phyloP scores from a whole-genome alignment of 1,140 invertebrate genomes.

The Paraescarpia echinospica region DNA sequence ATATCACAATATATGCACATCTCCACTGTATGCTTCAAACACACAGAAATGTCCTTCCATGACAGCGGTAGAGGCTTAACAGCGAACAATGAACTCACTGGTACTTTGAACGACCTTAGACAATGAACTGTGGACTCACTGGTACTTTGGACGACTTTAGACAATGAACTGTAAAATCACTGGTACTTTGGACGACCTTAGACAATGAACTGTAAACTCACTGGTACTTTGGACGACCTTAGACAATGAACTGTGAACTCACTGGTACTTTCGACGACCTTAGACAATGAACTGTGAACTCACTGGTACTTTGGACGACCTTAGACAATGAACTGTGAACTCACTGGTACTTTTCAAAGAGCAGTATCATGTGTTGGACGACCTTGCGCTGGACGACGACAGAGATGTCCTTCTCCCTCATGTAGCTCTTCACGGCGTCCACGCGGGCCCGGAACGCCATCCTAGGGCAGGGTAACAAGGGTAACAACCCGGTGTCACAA shows the following conservation, averaged over 20 bases:
- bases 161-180: not conserved
- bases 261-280: too few species aligned
- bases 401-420: not conserved
- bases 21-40: too few species aligned
- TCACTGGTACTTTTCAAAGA: conserved; percentile 12
- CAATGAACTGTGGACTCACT: not conserved
- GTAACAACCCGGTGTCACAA: too few species aligned
- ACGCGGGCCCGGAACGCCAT: not conserved
- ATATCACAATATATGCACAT: too few species aligned
- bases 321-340: not conserved
- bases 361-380: not conserved
- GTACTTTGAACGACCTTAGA: not conserved
- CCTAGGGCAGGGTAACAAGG: too few species aligned
- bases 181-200: not conserved
- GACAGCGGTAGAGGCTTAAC: too few species aligned
- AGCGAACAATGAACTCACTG: not conserved
- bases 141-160: not conserved
- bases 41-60: too few species aligned
- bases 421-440: not conserved
- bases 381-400: not conserved
- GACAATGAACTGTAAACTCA: too few species aligned
- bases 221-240: too few species aligned
- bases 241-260: too few species aligned
- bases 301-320: not conserved
- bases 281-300: not conserved